Percentiles rank a stretch among this genome's conserved stretches.
Conservation (phyloP, 2,113 vertebrate genomes). For the Platichthys stellatus region DNA sequence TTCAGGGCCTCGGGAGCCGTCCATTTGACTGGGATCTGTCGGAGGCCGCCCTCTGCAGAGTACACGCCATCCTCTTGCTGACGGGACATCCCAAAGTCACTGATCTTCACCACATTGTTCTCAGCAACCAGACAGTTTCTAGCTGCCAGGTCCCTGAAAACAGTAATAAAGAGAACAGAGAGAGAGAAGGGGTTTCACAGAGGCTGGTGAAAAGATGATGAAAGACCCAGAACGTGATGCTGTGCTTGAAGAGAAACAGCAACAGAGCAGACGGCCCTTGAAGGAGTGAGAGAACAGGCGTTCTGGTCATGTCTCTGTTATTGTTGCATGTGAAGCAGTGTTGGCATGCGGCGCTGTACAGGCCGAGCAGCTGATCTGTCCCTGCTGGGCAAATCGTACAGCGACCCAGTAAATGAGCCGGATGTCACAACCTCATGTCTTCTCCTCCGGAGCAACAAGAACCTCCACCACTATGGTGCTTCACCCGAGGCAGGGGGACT, state of each 20-base stretch:
- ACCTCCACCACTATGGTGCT: conserved; percentile 13
- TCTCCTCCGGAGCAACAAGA: conserved; percentile 2
- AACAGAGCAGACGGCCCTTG: background rate
- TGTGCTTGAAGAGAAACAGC: background rate
- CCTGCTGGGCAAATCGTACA: conserved; percentile 44
- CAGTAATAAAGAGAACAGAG: background rate
- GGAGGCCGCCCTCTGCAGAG: conserved; percentile 88
- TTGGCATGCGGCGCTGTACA: conserved; percentile 49
- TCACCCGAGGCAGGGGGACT: background rate
- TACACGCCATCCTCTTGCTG: conserved; percentile 93
- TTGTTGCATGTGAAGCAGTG: conserved; percentile 16
- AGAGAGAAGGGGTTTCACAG: background rate
- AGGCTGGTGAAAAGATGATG: background rate
- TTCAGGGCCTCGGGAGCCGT: conserved; percentile 95
- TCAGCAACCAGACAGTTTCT: conserved; percentile 96
- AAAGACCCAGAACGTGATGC: background rate
- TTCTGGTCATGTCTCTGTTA: conserved; percentile 33
- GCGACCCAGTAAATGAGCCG: conserved; percentile 45
- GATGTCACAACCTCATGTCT: conserved; percentile 39
- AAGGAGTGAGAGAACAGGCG: background rate
- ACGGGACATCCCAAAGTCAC: conserved; percentile 98
- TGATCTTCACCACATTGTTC: conserved; percentile 92
- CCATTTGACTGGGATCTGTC: conserved; percentile 97
- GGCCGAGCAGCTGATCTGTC: conserved; percentile 50
- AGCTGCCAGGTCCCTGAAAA: conserved; percentile 89